These are phyloP conservation scores for Troglohyphantes excavatus DNA, from an alignment of 2,888 invertebrate genomes.

Conservation along the genomic window DNA sequence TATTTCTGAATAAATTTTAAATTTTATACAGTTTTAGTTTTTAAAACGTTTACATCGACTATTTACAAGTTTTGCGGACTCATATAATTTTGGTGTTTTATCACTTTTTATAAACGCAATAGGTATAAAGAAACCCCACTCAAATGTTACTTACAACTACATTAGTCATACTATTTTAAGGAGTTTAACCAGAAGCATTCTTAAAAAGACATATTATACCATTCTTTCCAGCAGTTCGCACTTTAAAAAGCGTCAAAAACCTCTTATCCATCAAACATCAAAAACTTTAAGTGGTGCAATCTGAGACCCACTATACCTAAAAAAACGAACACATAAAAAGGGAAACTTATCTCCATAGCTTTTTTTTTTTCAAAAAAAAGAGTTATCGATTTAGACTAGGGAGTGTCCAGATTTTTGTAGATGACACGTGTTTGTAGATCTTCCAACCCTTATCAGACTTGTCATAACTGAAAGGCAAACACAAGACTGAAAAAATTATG, in stretches of 20 bases:
- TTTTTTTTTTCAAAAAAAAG: not conserved
- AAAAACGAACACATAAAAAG: not conserved
- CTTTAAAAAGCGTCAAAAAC: not conserved
- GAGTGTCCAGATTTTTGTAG: not conserved
- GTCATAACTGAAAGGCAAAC: not conserved
- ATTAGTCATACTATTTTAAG: too few relatives aligned
- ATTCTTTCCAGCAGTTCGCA: not conserved
- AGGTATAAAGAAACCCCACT: too few relatives aligned
- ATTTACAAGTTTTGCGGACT: too few relatives aligned
- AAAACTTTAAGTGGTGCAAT: not conserved
- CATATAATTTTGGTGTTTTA: too few relatives aligned
- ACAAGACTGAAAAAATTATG: not conserved
- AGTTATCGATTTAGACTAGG: not conserved
- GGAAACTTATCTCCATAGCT: not conserved
- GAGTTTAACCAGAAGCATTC: too few relatives aligned
- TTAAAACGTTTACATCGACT: too few relatives aligned
- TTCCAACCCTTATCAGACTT: not conserved
- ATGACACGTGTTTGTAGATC: not conserved
- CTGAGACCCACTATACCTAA: not conserved
- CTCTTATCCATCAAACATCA: slow-evolving; percentile 5
- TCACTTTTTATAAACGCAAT: too few relatives aligned
- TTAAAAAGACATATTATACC: too few relatives aligned
- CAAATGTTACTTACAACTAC: too few relatives aligned
- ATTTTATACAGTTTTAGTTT: too few relatives aligned
- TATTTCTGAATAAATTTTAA: too few relatives aligned